Conservation (phyloP, 2,113 vertebrate genomes). For the Orientallactaga bullata region DNA sequence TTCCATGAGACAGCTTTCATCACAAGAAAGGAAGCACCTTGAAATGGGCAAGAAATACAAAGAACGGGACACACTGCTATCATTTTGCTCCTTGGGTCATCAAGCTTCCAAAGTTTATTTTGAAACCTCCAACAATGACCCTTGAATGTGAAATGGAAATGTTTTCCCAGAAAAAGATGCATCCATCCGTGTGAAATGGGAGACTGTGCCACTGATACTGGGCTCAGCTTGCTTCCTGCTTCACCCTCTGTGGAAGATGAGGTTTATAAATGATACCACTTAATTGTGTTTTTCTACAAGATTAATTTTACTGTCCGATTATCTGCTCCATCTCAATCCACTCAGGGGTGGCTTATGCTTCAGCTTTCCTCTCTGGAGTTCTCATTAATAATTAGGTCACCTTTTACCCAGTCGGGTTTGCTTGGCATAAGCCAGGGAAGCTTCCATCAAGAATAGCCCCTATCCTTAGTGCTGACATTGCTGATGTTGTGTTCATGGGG, state of each 20-base stretch:
- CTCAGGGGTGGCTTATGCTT: constrained; percentile 47
- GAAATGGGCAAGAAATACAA: not conserved
- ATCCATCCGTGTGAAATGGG: accelerated
- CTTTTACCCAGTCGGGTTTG: constrained; percentile 41
- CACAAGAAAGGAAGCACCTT: not conserved
- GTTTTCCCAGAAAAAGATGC: not conserved
- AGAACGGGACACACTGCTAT: accelerated
- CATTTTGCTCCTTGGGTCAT: not conserved
- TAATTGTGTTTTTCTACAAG: constrained; percentile 70
- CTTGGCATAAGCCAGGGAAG: not conserved
- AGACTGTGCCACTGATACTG: accelerated
- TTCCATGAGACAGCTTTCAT: accelerated
- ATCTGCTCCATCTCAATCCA: constrained; percentile 31
- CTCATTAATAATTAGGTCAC: constrained; percentile 67
- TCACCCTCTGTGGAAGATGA: not conserved
- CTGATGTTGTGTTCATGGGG: not conserved
- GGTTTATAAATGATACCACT: constrained; percentile 28
- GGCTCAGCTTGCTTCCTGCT: accelerated
- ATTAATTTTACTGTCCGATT: constrained; percentile 66
- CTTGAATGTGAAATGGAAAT: constrained; percentile 24
- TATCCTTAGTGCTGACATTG: not conserved
- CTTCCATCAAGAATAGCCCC: accelerated
- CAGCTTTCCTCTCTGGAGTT: not conserved
- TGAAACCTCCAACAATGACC: not conserved
- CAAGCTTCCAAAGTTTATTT: not conserved